phyloP scores from a whole-genome alignment of 2,888 invertebrate species.

The Loripinus fragilis region DNA sequence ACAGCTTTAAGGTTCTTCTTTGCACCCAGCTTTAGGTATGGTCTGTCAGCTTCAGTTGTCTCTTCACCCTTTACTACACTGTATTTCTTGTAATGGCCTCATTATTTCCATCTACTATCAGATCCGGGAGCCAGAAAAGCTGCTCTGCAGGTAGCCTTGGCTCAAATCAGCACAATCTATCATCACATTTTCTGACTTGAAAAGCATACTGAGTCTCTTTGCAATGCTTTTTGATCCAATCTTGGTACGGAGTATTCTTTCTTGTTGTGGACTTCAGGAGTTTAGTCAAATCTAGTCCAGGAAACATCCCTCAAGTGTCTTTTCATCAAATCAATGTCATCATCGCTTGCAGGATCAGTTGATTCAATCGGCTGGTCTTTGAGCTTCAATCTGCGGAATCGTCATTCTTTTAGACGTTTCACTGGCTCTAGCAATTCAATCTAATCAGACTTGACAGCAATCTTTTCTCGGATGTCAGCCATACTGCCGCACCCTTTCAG shows the following conservation, averaged over 20 bases:
- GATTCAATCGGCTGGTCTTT: too few relatives aligned
- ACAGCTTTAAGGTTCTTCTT: too few relatives aligned
- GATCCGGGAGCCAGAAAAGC: constrained; percentile 29
- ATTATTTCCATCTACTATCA: constrained; percentile 10
- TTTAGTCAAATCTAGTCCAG: constrained; percentile 26
- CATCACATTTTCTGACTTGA: constrained; percentile 26
- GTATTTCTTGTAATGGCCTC: constrained; percentile 17
- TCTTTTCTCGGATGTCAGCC: too few relatives aligned
- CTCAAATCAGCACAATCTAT: constrained; percentile 13
- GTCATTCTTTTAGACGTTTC: too few relatives aligned
- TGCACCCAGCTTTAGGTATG: neutral
- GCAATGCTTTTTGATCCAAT: constrained; percentile 23
- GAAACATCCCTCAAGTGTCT: constrained; percentile 33
- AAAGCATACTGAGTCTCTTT: constrained; percentile 23
- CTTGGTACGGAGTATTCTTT: constrained; percentile 16
- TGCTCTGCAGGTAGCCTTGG: neutral
- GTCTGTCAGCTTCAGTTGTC: constrained; percentile 27
- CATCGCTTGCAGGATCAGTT: too few relatives aligned
- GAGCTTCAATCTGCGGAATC: too few relatives aligned
- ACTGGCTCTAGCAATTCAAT: too few relatives aligned
- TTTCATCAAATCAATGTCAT: neutral
- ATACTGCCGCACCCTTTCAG: too few relatives aligned
- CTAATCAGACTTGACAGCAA: too few relatives aligned
- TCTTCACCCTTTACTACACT: constrained; percentile 7
- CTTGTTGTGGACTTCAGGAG: constrained; percentile 28